phyloP scores from a whole-genome alignment of 2,888 invertebrate species.

The Crepidodera aurea region DNA sequence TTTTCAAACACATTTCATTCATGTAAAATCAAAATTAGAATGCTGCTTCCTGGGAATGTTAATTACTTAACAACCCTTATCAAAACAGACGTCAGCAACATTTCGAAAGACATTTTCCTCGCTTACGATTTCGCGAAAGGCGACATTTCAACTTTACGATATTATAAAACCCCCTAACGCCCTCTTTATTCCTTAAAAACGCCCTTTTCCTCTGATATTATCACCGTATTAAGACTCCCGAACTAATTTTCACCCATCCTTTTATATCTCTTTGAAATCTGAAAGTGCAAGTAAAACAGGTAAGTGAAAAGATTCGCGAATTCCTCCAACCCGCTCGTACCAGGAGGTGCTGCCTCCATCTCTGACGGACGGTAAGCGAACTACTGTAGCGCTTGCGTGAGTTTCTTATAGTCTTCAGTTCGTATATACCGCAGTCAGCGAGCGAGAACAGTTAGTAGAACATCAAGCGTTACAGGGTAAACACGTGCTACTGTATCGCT shows the following conservation, averaged over 20 bases:
- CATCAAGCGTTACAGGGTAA: conserved; percentile 41
- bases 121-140: conserved; percentile 20
- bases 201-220: conserved; percentile 30
- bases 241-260: conserved; percentile 39
- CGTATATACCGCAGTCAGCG: conserved; percentile 33
- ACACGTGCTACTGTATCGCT: conserved; percentile 27
- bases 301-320: conserved; percentile 36
- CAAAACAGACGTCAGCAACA: conserved; percentile 30
- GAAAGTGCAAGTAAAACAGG: conserved; percentile 38
- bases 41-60: conserved; percentile 21
- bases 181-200: conserved; percentile 18
- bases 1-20: conserved; percentile 18
- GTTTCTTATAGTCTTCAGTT: conserved; percentile 18
- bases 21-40: conserved; percentile 24
- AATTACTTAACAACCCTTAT: conserved; percentile 34
- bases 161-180: conserved; percentile 15
- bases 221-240: conserved; percentile 36
- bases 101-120: conserved; percentile 21
- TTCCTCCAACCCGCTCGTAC: conserved; percentile 14
- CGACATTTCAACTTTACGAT: conserved; percentile 18
- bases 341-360: conserved; percentile 30
- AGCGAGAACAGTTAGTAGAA: conserved; percentile 44
- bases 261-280: conserved; percentile 34
- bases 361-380: conserved; percentile 3
- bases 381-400: conserved; percentile 21